Base-by-base conservation (phyloP, 1,140 invertebrate species). In the Saccostrea cuccullata region DNA sequence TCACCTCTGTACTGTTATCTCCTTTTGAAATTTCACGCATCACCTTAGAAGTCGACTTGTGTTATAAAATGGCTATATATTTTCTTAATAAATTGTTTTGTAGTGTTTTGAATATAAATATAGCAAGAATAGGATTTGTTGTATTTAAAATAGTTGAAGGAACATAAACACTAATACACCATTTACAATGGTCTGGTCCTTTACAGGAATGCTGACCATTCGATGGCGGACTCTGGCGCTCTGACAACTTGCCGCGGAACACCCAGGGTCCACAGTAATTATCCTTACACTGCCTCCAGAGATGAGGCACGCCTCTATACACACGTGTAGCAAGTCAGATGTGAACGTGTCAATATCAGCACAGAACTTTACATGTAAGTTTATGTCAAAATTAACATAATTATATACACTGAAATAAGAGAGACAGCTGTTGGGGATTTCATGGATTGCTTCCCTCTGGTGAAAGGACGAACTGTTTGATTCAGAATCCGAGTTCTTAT, bases 351-450 rank as follows among this genome's bases (percentile, higher is more conserved):
- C 70, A 30, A 13, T 77, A 30, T 12, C 15, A 30, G 17, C 26
- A 40, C 26, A 77, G 30, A 36, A 20, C 67, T 30, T 9, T n/a
- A 73, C 23, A 73, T 77, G 70, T 36, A 77, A 36, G 70, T 77
- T 77, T 77, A 77, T 30, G 70, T 77, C 30, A 26, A 77, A 77
- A 73, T 73, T 73, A 73, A 73, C 70, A 73, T 26, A 47, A 47
- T 47, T 47, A 47, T 36, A 36, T 47, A 47, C 47, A 30, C 70
- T 73, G 70, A 73, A 73, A 30, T 77, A 77, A 26, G 70, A 11
- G 23, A 77, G 70, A 77, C 70, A 77, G 70, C 70, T 77, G 70
- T 23, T 77, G 26, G 15, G 26, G 70, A 36, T 26, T 36, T 77
- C 70, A 77, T 26, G 70, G 70, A 77, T 77, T 77, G 26, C 30